Evolutionary conservation across 2,797 vertebrate species (phyloP).

Genomic region (Hemibagrus guttatus): DNA sequence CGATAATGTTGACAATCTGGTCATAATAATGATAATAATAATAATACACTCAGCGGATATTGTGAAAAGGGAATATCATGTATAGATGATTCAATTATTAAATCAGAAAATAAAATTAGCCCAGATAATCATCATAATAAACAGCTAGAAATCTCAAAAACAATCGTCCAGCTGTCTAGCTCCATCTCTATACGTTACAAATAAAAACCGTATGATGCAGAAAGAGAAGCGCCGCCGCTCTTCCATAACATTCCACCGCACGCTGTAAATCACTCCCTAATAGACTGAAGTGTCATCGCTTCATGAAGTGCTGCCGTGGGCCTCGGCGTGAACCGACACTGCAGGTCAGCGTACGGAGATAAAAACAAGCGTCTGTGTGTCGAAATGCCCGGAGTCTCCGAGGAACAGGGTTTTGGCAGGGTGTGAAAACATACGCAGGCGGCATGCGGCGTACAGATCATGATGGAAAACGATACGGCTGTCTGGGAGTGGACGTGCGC

Average conservation of each 20-base stretch:
- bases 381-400: conserved; percentile 1
- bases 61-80: background rate
- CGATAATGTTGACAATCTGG: background rate
- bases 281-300: background rate
- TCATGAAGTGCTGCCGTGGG: background rate
- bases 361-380: conserved; percentile 1
- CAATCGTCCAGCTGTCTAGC: background rate
- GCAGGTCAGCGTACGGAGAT: background rate
- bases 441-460: conserved; percentile 8
- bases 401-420: conserved; percentile 45
- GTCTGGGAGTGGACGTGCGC: conserved; percentile 56
- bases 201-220: conserved; percentile 1
- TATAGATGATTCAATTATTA: background rate
- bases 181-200: background rate
- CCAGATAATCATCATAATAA: background rate
- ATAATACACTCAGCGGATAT: background rate
- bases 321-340: background rate
- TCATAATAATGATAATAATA: background rate
- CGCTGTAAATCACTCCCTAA: background rate
- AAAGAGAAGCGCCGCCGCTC: background rate
- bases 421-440: conserved; percentile 9
- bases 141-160: background rate
- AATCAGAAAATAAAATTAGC: background rate
- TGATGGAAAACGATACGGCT: conserved; percentile 58
- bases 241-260: background rate